A percentile compares a stretch with the other conserved stretches of the same genome.
phyloP scores from a whole-genome alignment of 2,113 vertebrate genomes.

The Pimephales promelas region DNA sequence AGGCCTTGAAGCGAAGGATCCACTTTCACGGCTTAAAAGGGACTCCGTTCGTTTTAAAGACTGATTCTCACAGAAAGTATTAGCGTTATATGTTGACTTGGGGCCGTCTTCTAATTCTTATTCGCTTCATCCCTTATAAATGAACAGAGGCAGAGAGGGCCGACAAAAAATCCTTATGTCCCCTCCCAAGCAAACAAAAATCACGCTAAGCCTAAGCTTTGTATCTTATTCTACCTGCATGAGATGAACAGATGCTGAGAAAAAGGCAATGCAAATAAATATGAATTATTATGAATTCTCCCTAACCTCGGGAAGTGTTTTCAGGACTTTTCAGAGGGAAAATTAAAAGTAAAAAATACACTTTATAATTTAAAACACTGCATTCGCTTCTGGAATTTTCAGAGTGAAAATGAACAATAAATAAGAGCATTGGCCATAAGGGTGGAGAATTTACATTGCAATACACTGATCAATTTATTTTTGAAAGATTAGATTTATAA shows the following conservation, averaged over 20 bases:
- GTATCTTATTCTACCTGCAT: conserved; percentile 2
- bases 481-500: background rate
- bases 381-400: background rate
- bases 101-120: conserved; percentile 24
- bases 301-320: conserved; percentile 36
- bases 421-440: conserved; percentile 52
- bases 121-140: conserved; percentile 41
- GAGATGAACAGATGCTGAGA: conserved; percentile 22
- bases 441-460: too few relatives aligned
- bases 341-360: background rate
- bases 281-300: conserved; percentile 10
- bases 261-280: conserved; percentile 46
- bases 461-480: too few relatives aligned
- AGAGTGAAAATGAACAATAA: conserved; percentile 47
- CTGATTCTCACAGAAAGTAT: conserved; percentile 14
- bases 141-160: background rate
- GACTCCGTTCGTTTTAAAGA: conserved; percentile 17
- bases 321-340: conserved; percentile 4
- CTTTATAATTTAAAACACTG: background rate
- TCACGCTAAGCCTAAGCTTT: conserved; percentile 42
- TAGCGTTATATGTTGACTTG: conserved; percentile 27
- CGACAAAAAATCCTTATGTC: background rate
- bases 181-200: conserved; percentile 55
- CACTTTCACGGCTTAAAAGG: conserved; percentile 25
- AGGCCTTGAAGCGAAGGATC: conserved; percentile 22